Percentiles rank a stretch among this genome's conserved stretches.
Evolutionary conservation across 2,113 vertebrate species (phyloP).

Genomic region (Leucopsar rothschildi): DNA sequence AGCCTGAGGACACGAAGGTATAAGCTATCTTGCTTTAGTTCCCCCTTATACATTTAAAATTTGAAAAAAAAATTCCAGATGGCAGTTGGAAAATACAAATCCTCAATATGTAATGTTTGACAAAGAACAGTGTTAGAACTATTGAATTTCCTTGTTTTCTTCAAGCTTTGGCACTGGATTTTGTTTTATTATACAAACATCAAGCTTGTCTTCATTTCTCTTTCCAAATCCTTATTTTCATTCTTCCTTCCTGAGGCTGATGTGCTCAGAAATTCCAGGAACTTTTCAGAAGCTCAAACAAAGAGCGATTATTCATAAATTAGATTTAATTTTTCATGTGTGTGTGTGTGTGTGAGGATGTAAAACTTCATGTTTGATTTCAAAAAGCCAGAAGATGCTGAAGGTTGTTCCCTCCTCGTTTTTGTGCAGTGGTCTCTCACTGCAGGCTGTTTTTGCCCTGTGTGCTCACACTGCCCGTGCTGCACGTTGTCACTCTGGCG

Average conservation of each 20-base stretch:
- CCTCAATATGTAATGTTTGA: background rate
- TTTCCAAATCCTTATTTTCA: background rate
- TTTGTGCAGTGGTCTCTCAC: background rate
- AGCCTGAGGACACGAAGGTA: background rate
- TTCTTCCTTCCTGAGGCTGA: background rate
- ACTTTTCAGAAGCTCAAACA: background rate
- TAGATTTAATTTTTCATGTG: background rate
- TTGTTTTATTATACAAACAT: background rate
- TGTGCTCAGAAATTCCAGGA: background rate
- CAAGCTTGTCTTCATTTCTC: background rate
- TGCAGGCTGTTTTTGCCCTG: background rate
- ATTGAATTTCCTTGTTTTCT: background rate
- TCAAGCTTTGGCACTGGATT: background rate
- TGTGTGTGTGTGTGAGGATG: too few relatives aligned
- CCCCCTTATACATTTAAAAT: background rate
- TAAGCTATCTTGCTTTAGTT: background rate
- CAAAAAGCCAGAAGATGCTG: background rate
- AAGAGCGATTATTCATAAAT: background rate
- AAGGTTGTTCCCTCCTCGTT: fast-evolving
- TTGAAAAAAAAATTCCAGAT: background rate
- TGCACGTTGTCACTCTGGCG: background rate
- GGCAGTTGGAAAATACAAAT: background rate
- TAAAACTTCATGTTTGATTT: background rate
- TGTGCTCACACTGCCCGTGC: fast-evolving
- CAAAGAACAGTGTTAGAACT: background rate